These are phyloP conservation scores for Didymodactylos carnosus DNA, from an alignment of 2,888 invertebrate species.

Conservation along the genomic window DNA sequence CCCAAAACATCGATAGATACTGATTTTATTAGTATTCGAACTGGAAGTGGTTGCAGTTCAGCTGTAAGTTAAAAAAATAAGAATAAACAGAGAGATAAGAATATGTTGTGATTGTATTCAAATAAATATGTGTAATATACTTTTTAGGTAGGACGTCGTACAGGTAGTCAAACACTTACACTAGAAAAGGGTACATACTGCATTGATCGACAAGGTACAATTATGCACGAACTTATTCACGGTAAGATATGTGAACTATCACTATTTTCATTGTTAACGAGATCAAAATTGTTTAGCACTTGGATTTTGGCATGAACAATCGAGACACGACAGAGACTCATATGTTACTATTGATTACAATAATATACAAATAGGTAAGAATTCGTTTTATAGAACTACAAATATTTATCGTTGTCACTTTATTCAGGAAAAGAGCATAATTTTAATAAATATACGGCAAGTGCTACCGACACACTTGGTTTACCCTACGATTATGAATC, in stretches of 20 bases:
- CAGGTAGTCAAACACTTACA: background rate
- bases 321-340: background rate
- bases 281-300: background rate
- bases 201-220: background rate
- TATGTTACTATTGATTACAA: background rate
- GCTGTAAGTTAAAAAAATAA: background rate
- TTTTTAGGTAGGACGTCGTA: background rate
- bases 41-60: background rate
- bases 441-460: background rate
- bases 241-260: background rate
- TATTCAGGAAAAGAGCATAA: background rate
- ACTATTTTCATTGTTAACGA: background rate
- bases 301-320: background rate
- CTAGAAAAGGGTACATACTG: background rate
- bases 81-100: no score
- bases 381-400: background rate
- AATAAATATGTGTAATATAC: background rate
- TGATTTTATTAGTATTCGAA: background rate
- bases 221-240: background rate
- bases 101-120: no score
- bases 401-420: background rate
- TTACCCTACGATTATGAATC: background rate
- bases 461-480: background rate
- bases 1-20: background rate
- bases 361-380: background rate